These are phyloP conservation scores for Paracyprichromis sp. DNA, from an alignment of 2,113 vertebrate species.

Conservation along the genomic window DNA sequence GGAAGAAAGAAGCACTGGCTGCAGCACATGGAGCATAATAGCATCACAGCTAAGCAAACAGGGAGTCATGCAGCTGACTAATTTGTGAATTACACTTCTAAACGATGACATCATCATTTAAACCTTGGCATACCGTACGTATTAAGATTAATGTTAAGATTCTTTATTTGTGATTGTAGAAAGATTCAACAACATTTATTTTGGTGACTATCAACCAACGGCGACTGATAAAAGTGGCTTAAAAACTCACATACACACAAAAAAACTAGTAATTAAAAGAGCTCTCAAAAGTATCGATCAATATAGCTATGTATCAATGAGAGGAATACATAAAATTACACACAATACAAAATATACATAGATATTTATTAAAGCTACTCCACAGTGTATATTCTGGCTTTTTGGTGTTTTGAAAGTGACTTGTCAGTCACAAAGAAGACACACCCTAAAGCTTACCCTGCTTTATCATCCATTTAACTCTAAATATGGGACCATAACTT, in stretches of 20 bases:
- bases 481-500: rapidly evolving
- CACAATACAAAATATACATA: neutral
- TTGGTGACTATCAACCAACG: neutral
- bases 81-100: neutral
- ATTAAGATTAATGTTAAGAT: neutral
- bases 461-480: neutral
- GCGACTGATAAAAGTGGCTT: neutral
- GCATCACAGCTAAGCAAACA: neutral
- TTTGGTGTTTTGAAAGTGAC: neutral
- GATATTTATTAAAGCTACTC: neutral
- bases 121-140: rapidly evolving
- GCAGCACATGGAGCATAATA: neutral
- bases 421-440: neutral
- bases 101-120: neutral
- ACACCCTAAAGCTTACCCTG: neutral
- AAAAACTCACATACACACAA: neutral
- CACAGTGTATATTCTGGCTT: neutral
- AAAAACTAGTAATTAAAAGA: rapidly evolving
- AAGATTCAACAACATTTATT: neutral
- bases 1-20: neutral
- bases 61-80: neutral
- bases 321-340: neutral
- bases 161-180: neutral
- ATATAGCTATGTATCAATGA: neutral
- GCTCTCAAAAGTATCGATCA: rapidly evolving